Evolutionary conservation across 1,140 invertebrate genomes (phyloP).

Genomic region (Brachionus rubens): DNA sequence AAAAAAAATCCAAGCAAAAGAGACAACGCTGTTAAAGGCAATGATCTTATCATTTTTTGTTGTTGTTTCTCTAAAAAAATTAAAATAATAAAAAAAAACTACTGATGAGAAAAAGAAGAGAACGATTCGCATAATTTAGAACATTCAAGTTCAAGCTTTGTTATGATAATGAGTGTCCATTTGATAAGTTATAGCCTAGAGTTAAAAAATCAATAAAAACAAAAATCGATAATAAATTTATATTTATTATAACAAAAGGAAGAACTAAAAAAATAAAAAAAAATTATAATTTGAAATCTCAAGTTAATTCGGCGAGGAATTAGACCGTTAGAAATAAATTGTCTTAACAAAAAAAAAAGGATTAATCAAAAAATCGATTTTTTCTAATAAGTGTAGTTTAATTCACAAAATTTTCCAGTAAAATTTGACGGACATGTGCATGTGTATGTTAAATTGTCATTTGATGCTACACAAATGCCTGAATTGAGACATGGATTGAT

Average conservation of each 20-base stretch:
- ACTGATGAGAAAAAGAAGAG: too few relatives aligned
- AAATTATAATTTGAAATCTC: background rate
- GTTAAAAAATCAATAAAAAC: too few relatives aligned
- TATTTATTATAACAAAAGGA: background rate
- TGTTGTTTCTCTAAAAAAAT: background rate
- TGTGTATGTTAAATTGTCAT: background rate
- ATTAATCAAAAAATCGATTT: background rate
- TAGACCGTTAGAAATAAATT: background rate
- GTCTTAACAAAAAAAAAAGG: too few relatives aligned
- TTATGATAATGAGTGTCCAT: too few relatives aligned
- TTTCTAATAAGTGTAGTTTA: background rate
- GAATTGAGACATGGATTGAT: conserved; percentile 27
- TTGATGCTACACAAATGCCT: background rate
- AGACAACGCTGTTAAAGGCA: conserved; percentile 83
- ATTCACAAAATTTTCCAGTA: conserved; percentile 33
- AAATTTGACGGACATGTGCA: background rate
- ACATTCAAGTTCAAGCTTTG: too few relatives aligned
- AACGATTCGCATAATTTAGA: too few relatives aligned
- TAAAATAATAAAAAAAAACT: background rate
- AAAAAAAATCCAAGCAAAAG: conserved; percentile 88
- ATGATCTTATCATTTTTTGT: conserved; percentile 63
- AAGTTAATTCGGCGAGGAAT: too few relatives aligned
- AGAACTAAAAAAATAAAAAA: background rate
- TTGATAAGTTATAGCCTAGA: too few relatives aligned
- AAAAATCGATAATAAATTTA: too few relatives aligned